A percentile compares a stretch with the other conserved stretches of the same genome.
Evolutionary conservation across 2,113 vertebrate genomes (phyloP).

Genomic region (Mus musculus): GRCm39 chr2:125503501-125504000

Average conservation of each 20-base stretch:
- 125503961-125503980: background rate
- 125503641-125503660: background rate
- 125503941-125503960: background rate
- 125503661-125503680: background rate
- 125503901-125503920: background rate
- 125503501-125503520: background rate
- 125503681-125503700: background rate
- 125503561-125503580: background rate
- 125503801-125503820: constrained; percentile 8
- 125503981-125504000: background rate
- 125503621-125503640: background rate
- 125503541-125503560: background rate
- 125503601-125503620: background rate
- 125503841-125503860: constrained; percentile 26
- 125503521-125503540: background rate
- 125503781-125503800: background rate
- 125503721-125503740: background rate
- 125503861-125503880: constrained; percentile 38
- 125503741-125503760: background rate
- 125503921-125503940: background rate
- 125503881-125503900: background rate
- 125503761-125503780: background rate
- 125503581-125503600: background rate
- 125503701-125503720: background rate
- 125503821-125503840: background rate